Percentiles rank a stretch among this genome's conserved stretches.
Evolutionary conservation across 2,888 invertebrate species (phyloP).

Genomic region (Platerodrilus igneus): DNA sequence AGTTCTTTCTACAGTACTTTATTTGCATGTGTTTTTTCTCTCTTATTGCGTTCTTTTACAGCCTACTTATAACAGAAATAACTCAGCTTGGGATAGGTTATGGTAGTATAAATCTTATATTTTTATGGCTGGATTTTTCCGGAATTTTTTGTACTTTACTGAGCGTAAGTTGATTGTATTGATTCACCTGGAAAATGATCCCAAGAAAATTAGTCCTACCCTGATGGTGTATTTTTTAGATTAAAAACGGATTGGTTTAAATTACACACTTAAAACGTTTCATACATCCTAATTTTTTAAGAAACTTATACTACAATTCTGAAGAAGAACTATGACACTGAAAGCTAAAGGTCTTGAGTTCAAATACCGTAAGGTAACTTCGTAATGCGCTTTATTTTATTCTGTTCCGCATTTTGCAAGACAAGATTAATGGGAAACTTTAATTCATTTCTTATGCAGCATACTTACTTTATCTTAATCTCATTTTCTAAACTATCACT

Average conservation of each 20-base stretch:
- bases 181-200: too few species aligned
- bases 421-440: conserved; percentile 31
- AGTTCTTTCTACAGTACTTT: conserved; percentile 51
- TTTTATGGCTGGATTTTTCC: conserved; percentile 29
- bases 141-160: too few species aligned
- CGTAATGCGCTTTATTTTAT: conserved; percentile 23
- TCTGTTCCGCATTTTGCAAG: conserved; percentile 29
- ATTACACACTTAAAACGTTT: neutral
- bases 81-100: conserved; percentile 49
- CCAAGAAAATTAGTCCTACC: too few species aligned
- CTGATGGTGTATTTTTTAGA: too few species aligned
- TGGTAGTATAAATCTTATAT: conserved; percentile 42
- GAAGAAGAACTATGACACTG: conserved; percentile 34
- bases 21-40: conserved; percentile 49
- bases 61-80: conserved; percentile 50
- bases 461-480: too few species aligned
- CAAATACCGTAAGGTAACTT: conserved; percentile 40
- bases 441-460: conserved; percentile 14
- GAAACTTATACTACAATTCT: neutral
- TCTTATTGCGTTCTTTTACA: conserved; percentile 47
- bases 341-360: conserved; percentile 44
- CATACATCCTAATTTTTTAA: neutral
- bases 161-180: too few species aligned
- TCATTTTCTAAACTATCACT: too few species aligned
- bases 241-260: too few species aligned